Evolutionary conservation across 2,888 invertebrate genomes (phyloP).

Genomic region (Heliconius aoede): DNA sequence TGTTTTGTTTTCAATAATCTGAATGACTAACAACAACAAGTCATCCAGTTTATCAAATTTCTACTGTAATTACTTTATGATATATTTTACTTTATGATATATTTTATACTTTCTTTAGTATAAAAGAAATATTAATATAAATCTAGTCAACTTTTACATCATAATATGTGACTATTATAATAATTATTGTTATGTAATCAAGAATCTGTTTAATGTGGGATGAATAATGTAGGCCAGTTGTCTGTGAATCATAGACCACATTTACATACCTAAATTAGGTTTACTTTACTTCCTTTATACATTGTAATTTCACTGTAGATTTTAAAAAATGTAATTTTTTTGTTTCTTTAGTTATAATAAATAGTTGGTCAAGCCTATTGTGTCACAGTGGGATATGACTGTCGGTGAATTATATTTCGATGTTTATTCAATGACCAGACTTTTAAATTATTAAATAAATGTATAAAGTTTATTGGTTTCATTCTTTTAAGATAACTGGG

Average conservation of each 20-base stretch:
- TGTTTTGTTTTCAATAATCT: no score
- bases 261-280: slow-evolving; percentile 1
- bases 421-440: no score
- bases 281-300: neutral
- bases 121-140: neutral
- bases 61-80: no score
- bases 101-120: neutral
- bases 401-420: no score
- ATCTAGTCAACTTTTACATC: neutral
- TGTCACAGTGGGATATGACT: no score
- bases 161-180: slow-evolving; percentile 1
- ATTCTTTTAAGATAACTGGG: no score
- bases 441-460: no score
- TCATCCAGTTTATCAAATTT: no score
- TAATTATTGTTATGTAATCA: neutral
- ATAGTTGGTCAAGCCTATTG: neutral
- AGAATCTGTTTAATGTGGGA: slow-evolving; percentile 17
- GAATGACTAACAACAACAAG: no score
- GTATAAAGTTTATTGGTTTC: no score
- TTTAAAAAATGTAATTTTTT: neutral
- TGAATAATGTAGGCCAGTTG: slow-evolving; percentile 25
- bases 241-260: slow-evolving; percentile 19
- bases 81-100: neutral
- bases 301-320: neutral
- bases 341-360: neutral